Conservation (phyloP, 2,113 vertebrate species). For the Antigone vipio region DNA sequence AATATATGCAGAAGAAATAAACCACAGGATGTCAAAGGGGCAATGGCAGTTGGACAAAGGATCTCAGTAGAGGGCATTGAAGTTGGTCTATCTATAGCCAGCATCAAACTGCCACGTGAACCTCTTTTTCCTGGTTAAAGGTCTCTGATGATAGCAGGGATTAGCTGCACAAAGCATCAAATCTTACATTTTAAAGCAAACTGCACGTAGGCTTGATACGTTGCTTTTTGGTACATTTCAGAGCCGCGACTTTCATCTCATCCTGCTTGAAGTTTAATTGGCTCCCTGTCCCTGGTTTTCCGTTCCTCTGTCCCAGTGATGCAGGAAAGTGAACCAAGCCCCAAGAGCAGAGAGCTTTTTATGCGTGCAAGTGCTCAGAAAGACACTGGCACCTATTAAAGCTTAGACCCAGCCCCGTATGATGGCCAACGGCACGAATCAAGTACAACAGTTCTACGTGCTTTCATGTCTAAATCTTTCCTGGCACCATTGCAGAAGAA, state of each 20-base stretch:
- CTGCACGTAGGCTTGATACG: fast-evolving
- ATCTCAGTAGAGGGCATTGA: neutral
- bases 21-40: neutral
- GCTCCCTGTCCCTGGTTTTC: neutral
- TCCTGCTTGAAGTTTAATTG: neutral
- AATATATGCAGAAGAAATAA: neutral
- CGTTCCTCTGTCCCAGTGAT: neutral
- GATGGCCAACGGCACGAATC: fast-evolving
- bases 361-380: neutral
- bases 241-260: neutral
- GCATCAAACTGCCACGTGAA: neutral
- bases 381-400: neutral
- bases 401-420: neutral
- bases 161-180: neutral
- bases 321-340: neutral
- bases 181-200: neutral
- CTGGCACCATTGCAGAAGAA: neutral
- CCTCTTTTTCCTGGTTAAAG: neutral
- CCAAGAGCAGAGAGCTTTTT: neutral
- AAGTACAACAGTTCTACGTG: neutral
- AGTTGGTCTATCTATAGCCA: neutral
- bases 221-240: neutral
- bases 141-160: neutral
- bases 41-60: neutral
- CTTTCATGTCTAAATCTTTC: neutral